phyloP scores from a whole-genome alignment of 2,888 invertebrate genomes.

The Lasioglossum vierecki region DNA sequence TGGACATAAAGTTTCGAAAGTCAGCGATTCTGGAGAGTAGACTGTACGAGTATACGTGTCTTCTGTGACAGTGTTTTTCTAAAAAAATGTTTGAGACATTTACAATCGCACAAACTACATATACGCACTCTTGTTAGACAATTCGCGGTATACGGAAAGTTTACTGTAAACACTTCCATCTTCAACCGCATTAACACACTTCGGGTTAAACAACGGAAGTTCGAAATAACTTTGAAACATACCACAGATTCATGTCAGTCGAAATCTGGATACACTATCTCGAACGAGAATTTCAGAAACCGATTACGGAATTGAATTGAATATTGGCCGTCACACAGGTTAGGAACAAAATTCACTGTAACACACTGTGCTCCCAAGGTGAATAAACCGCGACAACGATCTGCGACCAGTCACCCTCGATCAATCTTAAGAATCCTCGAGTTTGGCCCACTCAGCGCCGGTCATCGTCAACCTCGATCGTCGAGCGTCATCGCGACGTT shows the following conservation, averaged over 20 bases:
- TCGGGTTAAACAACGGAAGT: background rate
- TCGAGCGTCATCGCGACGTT: slow-evolving; percentile 24
- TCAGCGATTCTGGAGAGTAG: background rate
- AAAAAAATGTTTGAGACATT: background rate
- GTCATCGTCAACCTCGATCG: background rate
- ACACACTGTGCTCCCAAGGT: background rate
- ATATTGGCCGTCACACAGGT: background rate
- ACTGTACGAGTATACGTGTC: background rate
- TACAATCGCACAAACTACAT: background rate
- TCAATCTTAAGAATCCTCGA: slow-evolving; percentile 27
- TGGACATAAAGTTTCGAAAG: background rate
- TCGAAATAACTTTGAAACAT: background rate
- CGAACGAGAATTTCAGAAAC: background rate
- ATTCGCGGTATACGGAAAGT: background rate
- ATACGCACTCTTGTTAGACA: background rate
- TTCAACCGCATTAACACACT: background rate
- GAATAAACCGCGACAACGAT: slow-evolving; percentile 11
- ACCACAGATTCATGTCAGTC: background rate
- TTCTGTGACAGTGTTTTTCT: background rate
- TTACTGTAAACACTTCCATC: background rate
- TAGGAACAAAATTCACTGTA: background rate
- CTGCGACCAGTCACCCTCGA: background rate
- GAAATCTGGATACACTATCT: background rate
- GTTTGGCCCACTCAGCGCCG: background rate
- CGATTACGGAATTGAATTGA: background rate